Evolutionary conservation across 2,888 invertebrate genomes (phyloP).

Genomic region (Elegia similella): DNA sequence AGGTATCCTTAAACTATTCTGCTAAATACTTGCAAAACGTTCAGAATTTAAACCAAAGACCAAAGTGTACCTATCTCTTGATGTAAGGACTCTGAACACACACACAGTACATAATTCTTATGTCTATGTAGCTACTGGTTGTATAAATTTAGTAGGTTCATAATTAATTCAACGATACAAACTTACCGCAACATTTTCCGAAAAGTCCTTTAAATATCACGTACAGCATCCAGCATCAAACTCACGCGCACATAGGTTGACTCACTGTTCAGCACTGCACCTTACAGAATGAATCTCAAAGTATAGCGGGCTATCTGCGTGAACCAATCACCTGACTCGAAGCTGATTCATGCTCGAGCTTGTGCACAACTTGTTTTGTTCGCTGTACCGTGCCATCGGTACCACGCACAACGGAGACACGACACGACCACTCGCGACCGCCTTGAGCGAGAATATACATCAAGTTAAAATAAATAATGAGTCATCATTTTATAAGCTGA

Average conservation of each 20-base stretch:
- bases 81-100: no score
- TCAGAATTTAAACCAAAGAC: no score
- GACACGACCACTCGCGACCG: background rate
- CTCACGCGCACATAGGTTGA: background rate
- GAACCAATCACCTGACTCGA: background rate
- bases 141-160: no score
- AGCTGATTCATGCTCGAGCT: conserved; percentile 1
- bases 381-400: background rate
- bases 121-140: background rate
- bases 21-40: no score
- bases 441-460: background rate
- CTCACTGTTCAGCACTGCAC: conserved; percentile 1
- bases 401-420: background rate
- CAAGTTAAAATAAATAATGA: conserved; percentile 4
- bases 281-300: background rate
- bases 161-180: no score
- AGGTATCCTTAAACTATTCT: no score
- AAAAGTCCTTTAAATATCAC: background rate
- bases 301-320: background rate
- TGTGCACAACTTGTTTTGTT: conserved; percentile 10
- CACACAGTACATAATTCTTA: background rate
- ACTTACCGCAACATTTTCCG: background rate
- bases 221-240: background rate
- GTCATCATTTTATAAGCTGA: background rate
- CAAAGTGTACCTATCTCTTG: no score